Evolutionary conservation across 2,797 vertebrate species (phyloP).

Genomic region (Dermochelys coriacea): DNA sequence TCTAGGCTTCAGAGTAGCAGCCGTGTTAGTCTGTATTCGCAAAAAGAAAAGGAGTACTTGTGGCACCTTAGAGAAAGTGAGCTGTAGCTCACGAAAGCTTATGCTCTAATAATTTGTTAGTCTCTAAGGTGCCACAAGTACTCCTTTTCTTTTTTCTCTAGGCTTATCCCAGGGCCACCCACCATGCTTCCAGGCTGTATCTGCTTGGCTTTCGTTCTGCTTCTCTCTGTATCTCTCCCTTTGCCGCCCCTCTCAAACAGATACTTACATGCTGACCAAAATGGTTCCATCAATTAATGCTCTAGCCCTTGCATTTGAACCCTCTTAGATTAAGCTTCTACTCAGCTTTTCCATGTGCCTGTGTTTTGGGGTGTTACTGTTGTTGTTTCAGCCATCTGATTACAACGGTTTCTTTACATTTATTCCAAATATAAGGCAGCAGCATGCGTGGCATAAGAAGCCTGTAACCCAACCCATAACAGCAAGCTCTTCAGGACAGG

Average conservation of each 20-base stretch:
- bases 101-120: no score
- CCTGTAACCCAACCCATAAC: neutral
- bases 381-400: neutral
- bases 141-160: neutral
- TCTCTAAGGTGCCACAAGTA: no score
- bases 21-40: no score
- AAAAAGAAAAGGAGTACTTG: no score
- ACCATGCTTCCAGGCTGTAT: neutral
- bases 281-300: neutral
- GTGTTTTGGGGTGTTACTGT: neutral
- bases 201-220: neutral
- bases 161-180: neutral
- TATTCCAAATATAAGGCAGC: neutral
- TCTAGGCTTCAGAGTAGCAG: no score
- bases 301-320: neutral
- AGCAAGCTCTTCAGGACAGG: neutral
- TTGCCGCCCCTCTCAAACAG: neutral
- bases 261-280: neutral
- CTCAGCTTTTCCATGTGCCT: neutral
- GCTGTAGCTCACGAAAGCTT: no score
- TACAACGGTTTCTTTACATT: neutral
- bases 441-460: no score
- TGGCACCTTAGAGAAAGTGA: no score
- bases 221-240: neutral
- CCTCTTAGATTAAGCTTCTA: neutral